A percentile compares a stretch with the other conserved stretches of the same genome.
phyloP scores from a whole-genome alignment of 2,113 vertebrate species.

The Solea senegalensis region DNA sequence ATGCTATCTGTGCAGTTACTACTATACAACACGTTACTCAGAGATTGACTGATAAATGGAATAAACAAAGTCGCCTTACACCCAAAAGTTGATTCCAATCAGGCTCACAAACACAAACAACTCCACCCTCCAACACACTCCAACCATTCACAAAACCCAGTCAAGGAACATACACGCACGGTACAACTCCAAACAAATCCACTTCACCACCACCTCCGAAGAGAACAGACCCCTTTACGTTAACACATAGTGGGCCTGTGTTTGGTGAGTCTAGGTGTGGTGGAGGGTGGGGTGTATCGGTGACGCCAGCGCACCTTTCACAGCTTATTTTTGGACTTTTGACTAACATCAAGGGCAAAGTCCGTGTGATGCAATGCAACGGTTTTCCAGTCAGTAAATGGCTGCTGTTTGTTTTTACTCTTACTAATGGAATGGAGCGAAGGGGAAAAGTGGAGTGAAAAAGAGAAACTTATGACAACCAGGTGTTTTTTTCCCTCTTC shows the following conservation, averaged over 20 bases:
- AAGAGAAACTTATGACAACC: constrained; percentile 70
- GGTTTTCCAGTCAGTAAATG: constrained; percentile 71
- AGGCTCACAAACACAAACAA: constrained; percentile 60
- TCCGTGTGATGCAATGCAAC: constrained; percentile 69
- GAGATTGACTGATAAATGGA: constrained; percentile 17
- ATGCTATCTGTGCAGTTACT: neutral
- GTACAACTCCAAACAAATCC: constrained; percentile 37
- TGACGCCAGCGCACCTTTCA: constrained; percentile 69
- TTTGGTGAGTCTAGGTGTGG: constrained; percentile 65
- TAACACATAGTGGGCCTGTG: constrained; percentile 66
- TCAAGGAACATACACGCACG: constrained; percentile 44
- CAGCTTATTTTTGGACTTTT: constrained; percentile 72
- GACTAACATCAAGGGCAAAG: constrained; percentile 65
- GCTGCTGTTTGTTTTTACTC: constrained; percentile 77
- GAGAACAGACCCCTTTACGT: constrained; percentile 64
- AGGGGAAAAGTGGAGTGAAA: constrained; percentile 52
- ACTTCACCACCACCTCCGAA: constrained; percentile 50
- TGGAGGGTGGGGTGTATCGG: constrained; percentile 60
- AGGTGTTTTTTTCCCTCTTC: constrained; percentile 77
- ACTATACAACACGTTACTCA: constrained; percentile 35
- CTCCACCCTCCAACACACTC: constrained; percentile 66
- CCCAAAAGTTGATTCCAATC: constrained; percentile 57
- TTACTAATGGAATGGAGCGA: constrained; percentile 68
- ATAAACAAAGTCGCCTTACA: constrained; percentile 55
- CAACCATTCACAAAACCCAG: constrained; percentile 54